Base-by-base conservation (phyloP, 2,888 invertebrate species). In the Apotomis betuletana region DNA sequence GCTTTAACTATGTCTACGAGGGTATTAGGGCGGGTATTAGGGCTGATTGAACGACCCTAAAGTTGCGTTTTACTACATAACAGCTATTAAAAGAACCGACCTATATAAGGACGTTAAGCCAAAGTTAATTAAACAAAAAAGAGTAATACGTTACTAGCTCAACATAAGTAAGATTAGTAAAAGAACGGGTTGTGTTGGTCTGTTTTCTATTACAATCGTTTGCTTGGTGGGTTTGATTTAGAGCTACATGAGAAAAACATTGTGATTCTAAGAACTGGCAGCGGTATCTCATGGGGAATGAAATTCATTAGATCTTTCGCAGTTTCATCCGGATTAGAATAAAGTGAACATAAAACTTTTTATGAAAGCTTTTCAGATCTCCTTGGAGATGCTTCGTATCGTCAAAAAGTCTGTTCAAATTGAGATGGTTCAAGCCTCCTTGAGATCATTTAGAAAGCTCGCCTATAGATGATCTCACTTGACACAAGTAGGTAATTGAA, bases 401-500 rank as follows among this genome's bases (percentile, higher is more conserved):
- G 55, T 55, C 9, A 13, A 55, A 27, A 38, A 55, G 52, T 12
- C 3, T 38, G 0, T 13, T 36, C 13, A 55, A 55, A 55, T 57
- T 27, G 44, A 55, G 44, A 54, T 3, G 12, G 27, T 27, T 60
- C 44, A 41, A 44, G 60, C 27, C n/a, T 61, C 61, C 8, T 54
- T 44, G 55, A 44, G 15, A 46, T 10, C 46, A 13, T 61, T 61
- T 46, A 69, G 13, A 54, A 55, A 49, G 6, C 49, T 49, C 58
- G 9, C 52, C 49, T 9, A 9, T 49, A 12, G 49, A 57, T 51
- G 59, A 54, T 54, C 54, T 15, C 64, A 49, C 15, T 65, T 55
- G 59, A 61, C 49, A 58, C 36, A 57, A 57, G 10, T 63, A 63
- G 4, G 49, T 65, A 61, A 70, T 70, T 65, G 41, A 61, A 61